Conservation (phyloP, 2,797 vertebrate genomes). For the Crenuchus spilurus region DNA sequence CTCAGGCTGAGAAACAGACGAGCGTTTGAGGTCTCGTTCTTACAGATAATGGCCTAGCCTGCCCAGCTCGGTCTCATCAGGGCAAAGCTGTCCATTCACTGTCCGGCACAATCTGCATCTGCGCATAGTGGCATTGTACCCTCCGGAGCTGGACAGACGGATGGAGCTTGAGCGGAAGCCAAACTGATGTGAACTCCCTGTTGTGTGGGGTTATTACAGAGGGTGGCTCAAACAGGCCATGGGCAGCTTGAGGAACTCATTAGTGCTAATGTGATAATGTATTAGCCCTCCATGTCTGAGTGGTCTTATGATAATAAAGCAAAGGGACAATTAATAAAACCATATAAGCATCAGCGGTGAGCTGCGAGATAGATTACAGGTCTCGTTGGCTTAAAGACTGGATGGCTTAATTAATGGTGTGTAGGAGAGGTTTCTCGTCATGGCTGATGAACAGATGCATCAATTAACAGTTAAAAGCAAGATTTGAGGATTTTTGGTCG, state of each 20-base stretch:
- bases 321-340: slow-evolving; percentile 30
- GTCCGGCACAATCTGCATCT: neutral
- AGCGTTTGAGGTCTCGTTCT: neutral
- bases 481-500: neutral
- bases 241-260: slow-evolving; percentile 16
- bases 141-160: neutral
- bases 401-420: neutral
- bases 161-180: neutral
- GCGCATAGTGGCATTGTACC: neutral
- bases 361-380: slow-evolving; percentile 13
- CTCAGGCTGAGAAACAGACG: neutral
- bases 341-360: neutral
- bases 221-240: slow-evolving; percentile 7
- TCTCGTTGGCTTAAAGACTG: neutral
- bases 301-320: slow-evolving; percentile 37
- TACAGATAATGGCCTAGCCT: neutral
- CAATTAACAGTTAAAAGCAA: neutral
- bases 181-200: neutral
- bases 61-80: neutral
- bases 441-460: neutral
- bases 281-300: slow-evolving; percentile 22
- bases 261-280: slow-evolving; percentile 27
- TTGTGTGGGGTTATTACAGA: neutral
- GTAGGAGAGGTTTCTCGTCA: neutral
- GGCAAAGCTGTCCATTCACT: neutral